These are phyloP conservation scores for Agonopterix subpropinquella DNA, from an alignment of 2,888 invertebrate genomes.

Conservation along the genomic window DNA sequence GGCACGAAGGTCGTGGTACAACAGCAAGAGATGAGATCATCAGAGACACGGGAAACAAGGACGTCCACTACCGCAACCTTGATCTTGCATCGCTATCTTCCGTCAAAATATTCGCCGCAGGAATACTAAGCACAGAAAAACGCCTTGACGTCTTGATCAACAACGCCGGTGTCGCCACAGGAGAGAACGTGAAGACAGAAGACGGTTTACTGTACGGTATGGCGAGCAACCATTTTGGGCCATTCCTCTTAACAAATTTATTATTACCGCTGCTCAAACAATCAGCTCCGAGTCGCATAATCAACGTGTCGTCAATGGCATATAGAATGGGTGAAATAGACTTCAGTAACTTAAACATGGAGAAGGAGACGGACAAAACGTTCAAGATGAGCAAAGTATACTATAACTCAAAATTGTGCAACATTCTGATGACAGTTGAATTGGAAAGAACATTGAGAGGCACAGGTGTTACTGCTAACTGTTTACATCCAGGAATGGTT, in stretches of 20 bases:
- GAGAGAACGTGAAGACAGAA: constrained; percentile 60
- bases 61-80: constrained; percentile 42
- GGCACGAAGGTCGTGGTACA: constrained; percentile 80
- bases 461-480: constrained; percentile 83
- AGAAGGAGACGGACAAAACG: constrained; percentile 5
- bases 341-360: constrained; percentile 48
- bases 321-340: constrained; percentile 35
- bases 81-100: constrained; percentile 63
- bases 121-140: constrained; percentile 65
- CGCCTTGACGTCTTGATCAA: constrained; percentile 77
- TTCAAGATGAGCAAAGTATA: constrained; percentile 20
- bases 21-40: constrained; percentile 53
- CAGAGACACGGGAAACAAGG: constrained; percentile 13
- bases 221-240: constrained; percentile 78
- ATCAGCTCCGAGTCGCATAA: constrained; percentile 53
- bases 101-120: constrained; percentile 74
- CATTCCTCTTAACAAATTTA: constrained; percentile 79
- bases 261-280: constrained; percentile 61
- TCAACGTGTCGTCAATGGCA: constrained; percentile 49
- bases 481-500: constrained; percentile 88
- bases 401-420: constrained; percentile 67
- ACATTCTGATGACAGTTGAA: constrained; percentile 83
- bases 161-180: constrained; percentile 73
- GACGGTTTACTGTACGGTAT: constrained; percentile 77
- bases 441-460: constrained; percentile 80